Conservation (phyloP, 2,113 vertebrate genomes). For the Anguilla rostrata region DNA sequence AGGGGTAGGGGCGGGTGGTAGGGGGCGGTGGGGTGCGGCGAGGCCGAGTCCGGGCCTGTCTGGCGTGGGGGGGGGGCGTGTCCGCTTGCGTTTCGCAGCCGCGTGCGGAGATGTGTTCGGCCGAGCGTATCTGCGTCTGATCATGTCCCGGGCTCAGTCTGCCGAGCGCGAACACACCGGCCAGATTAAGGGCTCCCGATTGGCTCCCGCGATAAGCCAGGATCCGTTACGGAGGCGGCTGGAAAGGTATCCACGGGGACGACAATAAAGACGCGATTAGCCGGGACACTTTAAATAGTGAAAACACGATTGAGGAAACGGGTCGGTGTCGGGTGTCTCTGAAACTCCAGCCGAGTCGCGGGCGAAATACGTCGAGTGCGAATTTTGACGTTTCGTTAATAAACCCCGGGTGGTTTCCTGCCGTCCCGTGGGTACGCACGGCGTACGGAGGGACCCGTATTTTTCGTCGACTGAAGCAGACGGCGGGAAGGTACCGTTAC, state of each 20-base stretch:
- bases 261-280: slow-evolving; percentile 41
- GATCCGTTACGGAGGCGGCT: slow-evolving; percentile 49
- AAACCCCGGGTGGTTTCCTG: not conserved
- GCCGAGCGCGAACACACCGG: slow-evolving; percentile 40
- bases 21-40: not conserved
- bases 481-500: no score
- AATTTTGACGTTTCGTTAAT: not conserved
- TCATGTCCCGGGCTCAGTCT: slow-evolving; percentile 29
- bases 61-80: not conserved
- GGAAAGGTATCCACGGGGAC: slow-evolving; percentile 38
- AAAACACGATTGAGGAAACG: not conserved
- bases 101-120: not conserved
- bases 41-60: not conserved
- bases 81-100: not conserved
- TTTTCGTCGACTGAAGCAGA: not conserved
- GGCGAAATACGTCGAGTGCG: not conserved
- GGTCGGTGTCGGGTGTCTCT: not conserved
- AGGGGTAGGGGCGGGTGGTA: not conserved
- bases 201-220: slow-evolving; percentile 59
- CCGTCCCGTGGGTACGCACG: not conserved
- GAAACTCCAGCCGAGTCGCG: not conserved
- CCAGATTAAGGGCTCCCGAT: slow-evolving; percentile 51
- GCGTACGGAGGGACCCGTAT: not conserved
- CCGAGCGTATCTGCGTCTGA: slow-evolving; percentile 26
- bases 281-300: slow-evolving; percentile 25